A percentile compares a stretch with the other conserved stretches of the same genome.
Conservation (phyloP, 2,113 vertebrate genomes). For the Erythrocercus mccallii region DNA sequence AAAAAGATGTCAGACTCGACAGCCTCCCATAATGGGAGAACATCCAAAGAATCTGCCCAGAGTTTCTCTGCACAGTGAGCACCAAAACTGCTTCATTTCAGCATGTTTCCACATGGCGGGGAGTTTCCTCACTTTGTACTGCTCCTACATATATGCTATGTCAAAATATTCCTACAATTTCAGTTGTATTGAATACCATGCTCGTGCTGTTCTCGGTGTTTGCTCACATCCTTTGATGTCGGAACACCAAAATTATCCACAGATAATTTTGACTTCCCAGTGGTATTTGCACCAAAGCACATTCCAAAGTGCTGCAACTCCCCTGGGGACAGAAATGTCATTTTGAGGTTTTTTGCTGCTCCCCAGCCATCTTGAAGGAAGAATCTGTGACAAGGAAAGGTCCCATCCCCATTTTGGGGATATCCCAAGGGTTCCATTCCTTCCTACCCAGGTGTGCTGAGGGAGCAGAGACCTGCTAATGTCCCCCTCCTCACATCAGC, state of each 20-base stretch:
- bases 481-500: background rate
- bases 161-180: background rate
- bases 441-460: background rate
- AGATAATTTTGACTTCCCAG: background rate
- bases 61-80: background rate
- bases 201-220: rapidly evolving
- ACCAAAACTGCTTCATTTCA: background rate
- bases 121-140: background rate
- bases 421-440: background rate
- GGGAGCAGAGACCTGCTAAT: background rate
- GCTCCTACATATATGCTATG: background rate
- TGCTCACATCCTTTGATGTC: background rate
- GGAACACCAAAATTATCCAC: rapidly evolving
- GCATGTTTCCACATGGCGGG: background rate
- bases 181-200: background rate
- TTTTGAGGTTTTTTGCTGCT: background rate
- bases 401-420: background rate
- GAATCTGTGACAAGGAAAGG: background rate
- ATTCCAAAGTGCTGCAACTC: background rate
- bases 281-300: background rate
- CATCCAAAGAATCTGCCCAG: background rate
- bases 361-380: background rate
- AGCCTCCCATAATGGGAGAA: background rate
- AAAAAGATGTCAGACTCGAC: rapidly evolving
- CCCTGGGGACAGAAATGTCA: background rate